phyloP scores from a whole-genome alignment of 2,113 vertebrate genomes.

The Podiceps cristatus region DNA sequence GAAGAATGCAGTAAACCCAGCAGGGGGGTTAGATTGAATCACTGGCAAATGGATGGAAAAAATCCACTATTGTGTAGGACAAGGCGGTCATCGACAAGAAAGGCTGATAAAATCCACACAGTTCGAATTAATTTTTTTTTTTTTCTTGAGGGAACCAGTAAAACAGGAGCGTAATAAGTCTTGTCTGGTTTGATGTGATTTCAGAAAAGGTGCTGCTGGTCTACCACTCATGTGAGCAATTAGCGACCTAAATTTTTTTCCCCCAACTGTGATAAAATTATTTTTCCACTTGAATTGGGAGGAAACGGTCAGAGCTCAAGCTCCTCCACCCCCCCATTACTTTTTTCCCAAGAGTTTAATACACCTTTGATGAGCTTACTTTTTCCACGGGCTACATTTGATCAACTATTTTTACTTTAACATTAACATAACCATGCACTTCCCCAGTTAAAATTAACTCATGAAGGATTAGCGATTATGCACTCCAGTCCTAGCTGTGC shows the following conservation, averaged over 20 bases:
- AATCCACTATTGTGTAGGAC: constrained; percentile 73
- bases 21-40: constrained; percentile 82
- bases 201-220: not conserved
- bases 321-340: accelerated
- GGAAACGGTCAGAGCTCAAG: not conserved
- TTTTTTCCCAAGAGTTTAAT: not conserved
- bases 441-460: not conserved
- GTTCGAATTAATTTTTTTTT: not conserved
- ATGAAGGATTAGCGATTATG: not conserved
- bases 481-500: accelerated
- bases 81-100: constrained; percentile 40
- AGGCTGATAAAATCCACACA: constrained; percentile 54
- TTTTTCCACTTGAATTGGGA: not conserved
- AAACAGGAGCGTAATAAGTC: not conserved
- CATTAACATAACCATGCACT: not conserved
- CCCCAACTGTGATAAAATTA: not conserved
- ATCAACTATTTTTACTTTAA: not conserved
- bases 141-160: not conserved
- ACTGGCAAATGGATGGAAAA: constrained; percentile 81
- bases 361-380: not conserved
- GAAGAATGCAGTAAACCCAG: constrained; percentile 85
- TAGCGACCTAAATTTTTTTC: not conserved
- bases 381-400: not conserved
- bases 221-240: not conserved
- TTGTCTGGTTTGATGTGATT: not conserved